These are phyloP conservation scores for Catocala sponsa DNA, from an alignment of 2,888 invertebrate genomes.

Conservation along the genomic window DNA sequence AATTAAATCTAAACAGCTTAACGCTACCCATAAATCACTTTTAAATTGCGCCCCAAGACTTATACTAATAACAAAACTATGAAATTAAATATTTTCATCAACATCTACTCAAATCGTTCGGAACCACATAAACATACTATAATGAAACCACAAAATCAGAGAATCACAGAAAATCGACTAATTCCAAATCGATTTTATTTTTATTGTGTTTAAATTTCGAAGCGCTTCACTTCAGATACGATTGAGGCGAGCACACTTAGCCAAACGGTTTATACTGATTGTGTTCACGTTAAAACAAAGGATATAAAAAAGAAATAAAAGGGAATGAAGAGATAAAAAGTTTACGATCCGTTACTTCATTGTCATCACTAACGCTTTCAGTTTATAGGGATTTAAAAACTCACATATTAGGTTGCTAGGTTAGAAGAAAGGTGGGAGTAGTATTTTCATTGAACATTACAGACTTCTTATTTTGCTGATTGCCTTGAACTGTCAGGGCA, in stretches of 20 bases:
- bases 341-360: constrained; percentile 81
- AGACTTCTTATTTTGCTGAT: not conserved
- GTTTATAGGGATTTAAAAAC: constrained; percentile 78
- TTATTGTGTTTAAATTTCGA: constrained; percentile 38
- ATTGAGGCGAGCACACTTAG: constrained; percentile 43
- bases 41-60: too few species aligned
- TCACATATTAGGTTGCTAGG: constrained; percentile 64
- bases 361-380: constrained; percentile 63
- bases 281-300: constrained; percentile 65
- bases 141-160: not conserved
- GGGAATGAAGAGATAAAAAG: constrained; percentile 81
- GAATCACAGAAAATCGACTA: constrained; percentile 30
- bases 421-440: constrained; percentile 44
- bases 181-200: constrained; percentile 40
- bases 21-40: too few species aligned
- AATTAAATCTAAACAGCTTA: too few species aligned
- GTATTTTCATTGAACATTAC: constrained; percentile 15
- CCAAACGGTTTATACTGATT: constrained; percentile 54
- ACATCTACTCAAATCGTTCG: not conserved
- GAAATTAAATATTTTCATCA: not conserved
- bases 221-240: constrained; percentile 34
- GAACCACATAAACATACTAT: not conserved
- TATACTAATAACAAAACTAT: too few species aligned
- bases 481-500: too few species aligned
- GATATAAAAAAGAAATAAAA: constrained; percentile 71